These are phyloP conservation scores for Catalaphyllia jardinei DNA, from an alignment of 64 coral and sea anemone genomes.

Conservation along the genomic window DNA sequence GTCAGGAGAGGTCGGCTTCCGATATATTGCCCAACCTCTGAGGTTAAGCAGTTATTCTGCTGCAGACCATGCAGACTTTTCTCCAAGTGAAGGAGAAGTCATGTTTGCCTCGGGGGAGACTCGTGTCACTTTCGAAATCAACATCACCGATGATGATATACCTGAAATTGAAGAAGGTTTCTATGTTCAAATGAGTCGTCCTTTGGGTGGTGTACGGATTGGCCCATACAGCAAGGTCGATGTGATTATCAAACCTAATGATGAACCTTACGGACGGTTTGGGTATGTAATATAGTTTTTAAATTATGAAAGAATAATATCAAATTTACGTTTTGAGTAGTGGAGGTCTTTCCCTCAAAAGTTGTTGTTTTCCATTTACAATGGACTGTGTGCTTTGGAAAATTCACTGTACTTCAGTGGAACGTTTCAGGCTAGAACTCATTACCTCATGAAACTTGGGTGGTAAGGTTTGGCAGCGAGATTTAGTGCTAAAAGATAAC, in stretches of 20 bases:
- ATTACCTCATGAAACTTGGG: too few species aligned
- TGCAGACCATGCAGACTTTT: conserved; percentile 52
- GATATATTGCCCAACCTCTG: conserved; percentile 47
- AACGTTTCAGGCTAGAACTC: too few species aligned
- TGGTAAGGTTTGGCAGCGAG: too few species aligned
- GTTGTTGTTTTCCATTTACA: too few species aligned
- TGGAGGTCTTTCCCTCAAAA: too few species aligned
- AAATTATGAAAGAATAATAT: too few species aligned
- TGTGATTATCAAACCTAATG: conserved; percentile 82
- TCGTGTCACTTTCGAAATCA: conserved; percentile 45
- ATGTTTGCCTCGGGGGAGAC: conserved; percentile 45
- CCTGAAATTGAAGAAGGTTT: conserved; percentile 83
- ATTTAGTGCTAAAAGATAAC: too few species aligned
- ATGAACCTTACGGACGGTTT: conserved; percentile 88
- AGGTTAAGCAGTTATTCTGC: neutral
- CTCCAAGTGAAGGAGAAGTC: conserved; percentile 61
- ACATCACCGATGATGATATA: conserved; percentile 64
- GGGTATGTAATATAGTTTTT: conserved; percentile 55
- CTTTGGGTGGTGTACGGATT: conserved; percentile 73
- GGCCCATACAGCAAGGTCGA: conserved; percentile 65
- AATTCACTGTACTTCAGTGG: too few species aligned
- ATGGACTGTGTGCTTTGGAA: too few species aligned
- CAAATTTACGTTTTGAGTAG: too few species aligned
- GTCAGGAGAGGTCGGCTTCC: conserved; percentile 65
- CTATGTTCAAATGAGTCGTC: conserved; percentile 76